Conservation (phyloP, 2,113 vertebrate genomes). For the Cavia porcellus region DNA sequence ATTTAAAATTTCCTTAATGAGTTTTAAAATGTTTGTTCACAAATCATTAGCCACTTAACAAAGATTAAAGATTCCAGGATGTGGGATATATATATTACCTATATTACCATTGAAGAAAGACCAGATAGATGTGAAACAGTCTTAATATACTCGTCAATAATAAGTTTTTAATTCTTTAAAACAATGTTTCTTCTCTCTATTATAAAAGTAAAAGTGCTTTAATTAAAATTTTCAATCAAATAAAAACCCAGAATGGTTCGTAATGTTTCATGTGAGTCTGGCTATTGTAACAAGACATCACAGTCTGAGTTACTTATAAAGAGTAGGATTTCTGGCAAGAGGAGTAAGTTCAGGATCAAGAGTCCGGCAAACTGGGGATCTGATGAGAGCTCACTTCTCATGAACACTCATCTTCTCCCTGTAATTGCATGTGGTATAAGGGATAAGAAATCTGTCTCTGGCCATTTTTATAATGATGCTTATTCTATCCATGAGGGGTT, state of each 20-base stretch:
- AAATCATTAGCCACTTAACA: slow-evolving; percentile 68
- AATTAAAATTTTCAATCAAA: slow-evolving; percentile 1
- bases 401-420: not conserved
- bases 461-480: not conserved
- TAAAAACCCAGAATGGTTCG: not conserved
- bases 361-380: rapidly evolving
- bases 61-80: not conserved
- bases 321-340: no score
- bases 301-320: not conserved
- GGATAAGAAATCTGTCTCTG: not conserved
- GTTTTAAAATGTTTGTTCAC: slow-evolving; percentile 75
- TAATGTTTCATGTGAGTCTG: not conserved
- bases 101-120: not conserved
- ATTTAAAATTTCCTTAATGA: slow-evolving; percentile 55
- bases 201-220: not conserved
- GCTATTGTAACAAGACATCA: not conserved
- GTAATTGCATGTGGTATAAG: not conserved
- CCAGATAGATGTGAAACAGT: not conserved
- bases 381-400: not conserved
- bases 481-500: not conserved
- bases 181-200: not conserved
- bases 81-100: not conserved
- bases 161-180: slow-evolving; percentile 20
- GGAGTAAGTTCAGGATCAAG: not conserved
- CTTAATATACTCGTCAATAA: not conserved